These are phyloP conservation scores for Microdon myrmicae DNA, from an alignment of 2,888 invertebrate species.

Conservation along the genomic window DNA sequence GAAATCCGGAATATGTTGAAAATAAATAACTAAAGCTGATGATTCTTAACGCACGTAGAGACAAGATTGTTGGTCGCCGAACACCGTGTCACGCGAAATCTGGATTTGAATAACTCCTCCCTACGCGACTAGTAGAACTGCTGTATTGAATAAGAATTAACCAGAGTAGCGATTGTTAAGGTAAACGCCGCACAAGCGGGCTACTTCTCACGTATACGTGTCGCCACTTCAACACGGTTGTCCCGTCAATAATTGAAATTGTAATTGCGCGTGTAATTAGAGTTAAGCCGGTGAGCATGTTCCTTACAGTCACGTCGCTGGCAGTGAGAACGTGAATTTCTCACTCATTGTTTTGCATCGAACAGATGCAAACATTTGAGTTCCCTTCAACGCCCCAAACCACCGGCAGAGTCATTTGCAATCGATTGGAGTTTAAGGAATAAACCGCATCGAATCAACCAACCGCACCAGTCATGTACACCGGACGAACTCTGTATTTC, in stretches of 20 bases:
- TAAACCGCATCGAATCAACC: neutral
- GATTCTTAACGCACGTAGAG: too few species aligned
- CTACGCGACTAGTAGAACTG: too few species aligned
- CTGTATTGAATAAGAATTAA: too few species aligned
- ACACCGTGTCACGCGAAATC: too few species aligned
- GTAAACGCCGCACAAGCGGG: too few species aligned
- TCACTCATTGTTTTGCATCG: too few species aligned
- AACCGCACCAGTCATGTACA: slow-evolving; percentile 5
- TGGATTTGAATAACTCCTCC: too few species aligned
- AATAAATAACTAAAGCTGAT: too few species aligned
- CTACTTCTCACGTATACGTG: neutral
- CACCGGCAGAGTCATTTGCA: slow-evolving; percentile 42
- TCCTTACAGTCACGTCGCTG: slow-evolving; percentile 46
- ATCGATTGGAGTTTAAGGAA: slow-evolving; percentile 49
- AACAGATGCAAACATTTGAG: too few species aligned
- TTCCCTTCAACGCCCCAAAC: slow-evolving; percentile 9
- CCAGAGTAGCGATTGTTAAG: too few species aligned
- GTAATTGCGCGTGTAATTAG: slow-evolving; percentile 48
- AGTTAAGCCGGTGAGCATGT: slow-evolving; percentile 44
- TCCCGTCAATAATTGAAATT: slow-evolving; percentile 40
- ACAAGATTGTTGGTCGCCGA: too few species aligned
- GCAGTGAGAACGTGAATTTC: slow-evolving; percentile 43
- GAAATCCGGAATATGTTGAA: too few species aligned
- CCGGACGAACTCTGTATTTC: slow-evolving; percentile 31
- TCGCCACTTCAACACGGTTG: slow-evolving; percentile 16